Evolutionary conservation across 1,140 invertebrate species (phyloP).

Genomic region (Trichonephila clavata): DNA sequence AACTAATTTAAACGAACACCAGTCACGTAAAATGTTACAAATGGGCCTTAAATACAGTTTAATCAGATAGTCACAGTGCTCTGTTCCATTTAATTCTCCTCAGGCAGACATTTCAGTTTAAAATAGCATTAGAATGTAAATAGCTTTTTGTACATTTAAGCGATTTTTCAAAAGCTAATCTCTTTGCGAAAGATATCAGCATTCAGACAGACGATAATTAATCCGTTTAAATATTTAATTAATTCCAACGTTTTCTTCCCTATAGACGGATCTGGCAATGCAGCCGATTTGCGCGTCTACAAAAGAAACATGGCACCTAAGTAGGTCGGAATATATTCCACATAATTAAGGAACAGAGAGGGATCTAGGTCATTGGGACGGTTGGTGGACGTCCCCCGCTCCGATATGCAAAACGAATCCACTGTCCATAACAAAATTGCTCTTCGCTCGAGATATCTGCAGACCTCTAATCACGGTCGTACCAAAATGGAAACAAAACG

Average conservation of each 20-base stretch:
- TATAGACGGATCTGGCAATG: not conserved
- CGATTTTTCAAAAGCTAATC: not conserved
- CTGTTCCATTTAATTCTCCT: not conserved
- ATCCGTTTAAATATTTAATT: not conserved
- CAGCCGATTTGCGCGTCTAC: not conserved
- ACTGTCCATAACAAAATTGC: conserved; percentile 50
- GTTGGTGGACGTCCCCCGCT: conserved; percentile 36
- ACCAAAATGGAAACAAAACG: not conserved
- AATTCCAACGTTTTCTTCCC: not conserved
- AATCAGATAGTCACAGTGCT: not conserved
- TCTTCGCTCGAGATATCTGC: conserved; percentile 53
- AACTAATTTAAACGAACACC: not conserved
- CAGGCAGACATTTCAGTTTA: not conserved
- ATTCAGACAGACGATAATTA: not conserved
- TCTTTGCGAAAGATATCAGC: not conserved
- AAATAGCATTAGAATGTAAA: not conserved
- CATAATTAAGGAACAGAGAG: conserved; percentile 1
- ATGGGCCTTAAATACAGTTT: not conserved
- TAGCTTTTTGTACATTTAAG: not conserved
- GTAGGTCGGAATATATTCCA: not conserved
- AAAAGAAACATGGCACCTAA: not conserved
- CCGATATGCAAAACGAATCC: conserved; percentile 49
- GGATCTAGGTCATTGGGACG: conserved; percentile 41
- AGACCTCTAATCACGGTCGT: conserved; percentile 24
- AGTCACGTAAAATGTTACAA: not conserved